Base-by-base conservation (phyloP, 2,113 vertebrate genomes). In the Epinephelus moara region DNA sequence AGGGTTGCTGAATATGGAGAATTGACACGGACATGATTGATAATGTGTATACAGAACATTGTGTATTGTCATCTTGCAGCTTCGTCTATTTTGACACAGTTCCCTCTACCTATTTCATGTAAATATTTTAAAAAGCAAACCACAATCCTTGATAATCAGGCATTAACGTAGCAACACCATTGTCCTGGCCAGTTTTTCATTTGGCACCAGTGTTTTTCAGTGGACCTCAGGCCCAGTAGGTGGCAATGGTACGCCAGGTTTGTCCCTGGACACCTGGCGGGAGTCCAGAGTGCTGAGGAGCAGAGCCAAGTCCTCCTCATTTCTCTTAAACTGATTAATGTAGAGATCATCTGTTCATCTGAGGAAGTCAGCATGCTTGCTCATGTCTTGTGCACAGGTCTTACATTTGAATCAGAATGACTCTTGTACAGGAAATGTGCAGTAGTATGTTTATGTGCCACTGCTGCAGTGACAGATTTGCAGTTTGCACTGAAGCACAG, bases 241-340 rank as follows among this genome's bases (percentile, higher is more conserved):
- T 92, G 91, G 85, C 85, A 89, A 77, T 84, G 81, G 60, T 90
- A 75, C 74, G 60, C 84, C 83, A 85, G 80, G 80, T 76, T 75
- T 85, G 85, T 82, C 74, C 91, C 85, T 69, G 60, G 80, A 87
- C 80, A 75, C 61, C 50, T 82, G 81, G 85, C 45, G 8, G 27
- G 59, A 84, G 59, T 83, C 69, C 90, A 81, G 67, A 37, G 23
- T 47, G 68, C 21, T 59, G 18, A 64, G 66, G 62, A 47, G 8
- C 40, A 14, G 14, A 67, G 77, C 76, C 76, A 82, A 81, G 70
- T 70, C 69, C 56, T 60, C 63, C 59, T 89, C 33, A 18, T 73
- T 75, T 75, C 73, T 52, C 72, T 19, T n/a, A 64, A 85, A 84
- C 75, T 17, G 52, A 78, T 77, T 40, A 66, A 81, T 77, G 15